phyloP scores from a whole-genome alignment of 35 echinoderm and acorn worm genomes.

The Ophioderma brevispina region DNA sequence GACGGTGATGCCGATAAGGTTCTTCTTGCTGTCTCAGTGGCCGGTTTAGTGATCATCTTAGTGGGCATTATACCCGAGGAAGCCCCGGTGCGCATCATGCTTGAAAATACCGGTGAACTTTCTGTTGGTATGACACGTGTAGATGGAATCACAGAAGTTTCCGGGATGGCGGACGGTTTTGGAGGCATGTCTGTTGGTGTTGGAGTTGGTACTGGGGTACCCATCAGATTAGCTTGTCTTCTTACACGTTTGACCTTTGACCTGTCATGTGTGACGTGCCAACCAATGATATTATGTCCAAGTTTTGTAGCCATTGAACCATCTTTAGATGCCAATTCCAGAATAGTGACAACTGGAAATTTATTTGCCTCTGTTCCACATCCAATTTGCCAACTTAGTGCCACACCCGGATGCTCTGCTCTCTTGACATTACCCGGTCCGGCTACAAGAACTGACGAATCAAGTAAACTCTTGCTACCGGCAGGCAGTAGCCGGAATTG shows the following conservation, averaged over 20 bases:
- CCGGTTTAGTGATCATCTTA: constrained; percentile 14
- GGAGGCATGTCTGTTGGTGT: constrained; percentile 57
- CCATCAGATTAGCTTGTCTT: constrained; percentile 67
- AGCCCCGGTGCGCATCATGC: constrained; percentile 16
- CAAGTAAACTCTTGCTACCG: constrained; percentile 52
- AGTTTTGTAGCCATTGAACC: constrained; percentile 87
- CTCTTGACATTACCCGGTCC: constrained; percentile 80
- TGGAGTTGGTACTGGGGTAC: constrained; percentile 84
- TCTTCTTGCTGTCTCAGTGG: constrained; percentile 13
- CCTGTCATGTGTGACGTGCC: constrained; percentile 80
- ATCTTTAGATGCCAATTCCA: constrained; percentile 86
- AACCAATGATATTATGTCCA: constrained; percentile 86
- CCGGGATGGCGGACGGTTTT: constrained; percentile 44
- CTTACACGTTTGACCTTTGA: constrained; percentile 54
- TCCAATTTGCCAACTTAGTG: constrained; percentile 91
- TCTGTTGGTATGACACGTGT: constrained; percentile 28
- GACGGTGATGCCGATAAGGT: background rate
- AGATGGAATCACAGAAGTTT: constrained; percentile 58
- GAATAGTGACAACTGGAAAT: constrained; percentile 85
- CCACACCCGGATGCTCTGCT: constrained; percentile 61
- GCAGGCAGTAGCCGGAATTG: constrained; percentile 83
- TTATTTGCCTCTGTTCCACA: constrained; percentile 71
- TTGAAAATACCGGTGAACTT: constrained; percentile 40
- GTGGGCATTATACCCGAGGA: constrained; percentile 24
- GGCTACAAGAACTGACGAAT: constrained; percentile 62